Base-by-base conservation (phyloP, 2,797 vertebrate species). In the Poeciliopsis paucimaculata region DNA sequence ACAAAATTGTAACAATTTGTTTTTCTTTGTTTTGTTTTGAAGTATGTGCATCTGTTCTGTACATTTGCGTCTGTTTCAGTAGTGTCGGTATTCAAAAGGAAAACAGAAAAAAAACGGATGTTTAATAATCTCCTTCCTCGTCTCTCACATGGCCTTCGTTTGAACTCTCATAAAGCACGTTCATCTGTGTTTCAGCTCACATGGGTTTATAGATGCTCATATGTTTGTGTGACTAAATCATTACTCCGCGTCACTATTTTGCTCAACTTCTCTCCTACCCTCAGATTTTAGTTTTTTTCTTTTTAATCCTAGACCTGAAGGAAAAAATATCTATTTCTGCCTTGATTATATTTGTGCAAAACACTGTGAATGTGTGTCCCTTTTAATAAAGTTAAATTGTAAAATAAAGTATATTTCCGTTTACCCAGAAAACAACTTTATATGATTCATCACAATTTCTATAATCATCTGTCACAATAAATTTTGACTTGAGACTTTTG, bases 91-190 rank as follows among this genome's bases (percentile, higher is more conserved):
- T 91, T 88, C 83, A 83, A 84, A 86, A 62, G 60, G 82, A 80
- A 79, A 83, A 76, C 73, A 86, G 45, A 80, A 86, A 90, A 87
- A 86, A 86, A 45, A 80, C 43, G 86, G 88, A 93, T 93, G 91
- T 93, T 92, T 92, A 84, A 88, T 86, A 86, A 89, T 87, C 76
- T 85, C 78, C 84, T 88, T 91, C 86, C 86, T 88, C 60, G 16
- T 88, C 79, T 84, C 81, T 81, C 87, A 85, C 78, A 87, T 83
- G 80, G 84, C 88, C 89, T 80, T 45, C 51, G 85, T 82, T 84
- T 93, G 90, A 93, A 91, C 93, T 87, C 72, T 73, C 76, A 81
- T 68, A 31, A 46, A 68, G 55, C 84, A 86, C 82, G 74, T 80
- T 53, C 84, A 47, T 62, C 76, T 86, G 82, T 82, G 78, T 72